Conservation (phyloP, 1,140 invertebrate species). For the Drosophila seguyi region DNA sequence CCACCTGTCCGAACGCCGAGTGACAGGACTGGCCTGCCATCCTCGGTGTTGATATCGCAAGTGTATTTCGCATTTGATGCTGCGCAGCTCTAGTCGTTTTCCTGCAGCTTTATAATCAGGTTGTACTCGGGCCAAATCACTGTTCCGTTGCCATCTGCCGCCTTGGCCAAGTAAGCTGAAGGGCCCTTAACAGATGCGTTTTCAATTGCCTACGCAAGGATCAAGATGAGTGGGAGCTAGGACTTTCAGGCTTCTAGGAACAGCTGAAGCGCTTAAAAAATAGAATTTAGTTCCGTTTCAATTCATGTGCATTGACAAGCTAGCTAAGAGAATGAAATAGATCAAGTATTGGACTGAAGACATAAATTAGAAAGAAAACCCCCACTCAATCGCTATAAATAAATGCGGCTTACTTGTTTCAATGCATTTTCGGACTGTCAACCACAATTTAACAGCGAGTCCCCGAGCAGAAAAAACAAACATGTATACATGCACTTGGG, state of each 20-base stretch:
- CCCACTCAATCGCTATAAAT: slow-evolving; percentile 14
- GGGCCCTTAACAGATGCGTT: slow-evolving; percentile 35
- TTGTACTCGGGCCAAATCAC: slow-evolving; percentile 56
- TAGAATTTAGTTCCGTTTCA: not conserved
- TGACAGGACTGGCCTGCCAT: slow-evolving; percentile 1
- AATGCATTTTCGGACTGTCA: slow-evolving; percentile 23
- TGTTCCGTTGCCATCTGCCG: slow-evolving; percentile 29
- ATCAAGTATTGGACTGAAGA: not conserved
- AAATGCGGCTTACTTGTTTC: slow-evolving; percentile 41
- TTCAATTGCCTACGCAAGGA: slow-evolving; percentile 32
- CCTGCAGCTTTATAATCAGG: slow-evolving; percentile 56
- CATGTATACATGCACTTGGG: slow-evolving; percentile 21
- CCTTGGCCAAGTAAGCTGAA: slow-evolving; percentile 18
- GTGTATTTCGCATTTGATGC: slow-evolving; percentile 75
- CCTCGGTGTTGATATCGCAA: slow-evolving; percentile 61
- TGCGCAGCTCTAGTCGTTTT: slow-evolving; percentile 35
- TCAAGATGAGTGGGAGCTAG: slow-evolving; percentile 11
- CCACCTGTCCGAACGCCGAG: slow-evolving; percentile 52
- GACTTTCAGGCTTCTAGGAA: not conserved
- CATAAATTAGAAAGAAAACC: not conserved
- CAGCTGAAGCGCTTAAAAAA: not conserved
- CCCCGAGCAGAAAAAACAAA: slow-evolving; percentile 17
- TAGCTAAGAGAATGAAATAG: not conserved
- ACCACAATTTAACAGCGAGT: slow-evolving; percentile 54
- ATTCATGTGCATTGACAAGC: not conserved